Conservation (phyloP, 2,888 invertebrate genomes). For the Nebria brevicollis region DNA sequence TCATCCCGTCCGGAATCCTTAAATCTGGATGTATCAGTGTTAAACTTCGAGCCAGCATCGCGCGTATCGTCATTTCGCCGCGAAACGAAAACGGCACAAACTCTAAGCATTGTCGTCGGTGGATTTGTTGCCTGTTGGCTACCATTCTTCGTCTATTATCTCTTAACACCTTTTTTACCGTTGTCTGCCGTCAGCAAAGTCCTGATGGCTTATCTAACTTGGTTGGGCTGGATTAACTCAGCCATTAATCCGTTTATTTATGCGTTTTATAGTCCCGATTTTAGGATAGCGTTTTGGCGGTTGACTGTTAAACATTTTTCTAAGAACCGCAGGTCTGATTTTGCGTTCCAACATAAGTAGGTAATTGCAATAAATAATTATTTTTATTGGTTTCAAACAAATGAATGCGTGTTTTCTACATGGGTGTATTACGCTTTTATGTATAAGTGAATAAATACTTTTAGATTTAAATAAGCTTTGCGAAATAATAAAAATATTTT, state of each 20-base stretch:
- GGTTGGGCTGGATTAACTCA: constrained; percentile 91
- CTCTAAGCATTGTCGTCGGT: constrained; percentile 86
- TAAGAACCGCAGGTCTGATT: constrained; percentile 58
- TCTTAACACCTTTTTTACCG: constrained; percentile 81
- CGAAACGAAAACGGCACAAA: constrained; percentile 90
- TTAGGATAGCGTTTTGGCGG: constrained; percentile 87
- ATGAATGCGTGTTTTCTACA: not conserved
- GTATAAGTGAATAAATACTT: no score
- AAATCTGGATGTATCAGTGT: constrained; percentile 65
- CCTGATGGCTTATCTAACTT: constrained; percentile 80
- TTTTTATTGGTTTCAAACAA: not conserved
- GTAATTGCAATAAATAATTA: not conserved
- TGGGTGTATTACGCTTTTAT: no score
- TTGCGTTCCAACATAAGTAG: constrained; percentile 60
- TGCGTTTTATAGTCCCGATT: constrained; percentile 89
- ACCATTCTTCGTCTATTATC: constrained; percentile 86
- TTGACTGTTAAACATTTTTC: constrained; percentile 78
- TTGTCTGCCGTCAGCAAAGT: constrained; percentile 55
- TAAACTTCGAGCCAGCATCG: constrained; percentile 64
- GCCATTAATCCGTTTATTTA: constrained; percentile 92
- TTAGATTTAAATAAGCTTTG: no score
- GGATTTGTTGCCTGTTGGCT: constrained; percentile 91
- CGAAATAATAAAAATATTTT: no score
- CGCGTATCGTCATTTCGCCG: constrained; percentile 76
- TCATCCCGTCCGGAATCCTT: constrained; percentile 65